phyloP scores from a whole-genome alignment of 2,888 invertebrate genomes.

The Microdon myrmicae region DNA sequence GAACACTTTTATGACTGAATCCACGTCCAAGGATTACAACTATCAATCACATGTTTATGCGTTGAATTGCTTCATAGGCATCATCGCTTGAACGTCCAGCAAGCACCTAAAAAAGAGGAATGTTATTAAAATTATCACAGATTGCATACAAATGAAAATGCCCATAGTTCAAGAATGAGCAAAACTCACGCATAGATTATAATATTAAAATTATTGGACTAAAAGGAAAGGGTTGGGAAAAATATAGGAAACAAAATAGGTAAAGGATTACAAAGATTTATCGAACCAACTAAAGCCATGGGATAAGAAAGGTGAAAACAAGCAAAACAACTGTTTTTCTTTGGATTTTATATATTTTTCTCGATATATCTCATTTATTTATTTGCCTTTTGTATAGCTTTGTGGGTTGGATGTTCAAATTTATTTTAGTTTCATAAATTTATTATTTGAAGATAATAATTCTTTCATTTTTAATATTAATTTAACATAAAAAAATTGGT shows the following conservation, averaged over 20 bases:
- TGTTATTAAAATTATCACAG: conserved; percentile 43
- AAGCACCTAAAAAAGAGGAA: conserved; percentile 53
- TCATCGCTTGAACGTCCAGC: conserved; percentile 51
- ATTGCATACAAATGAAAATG: conserved; percentile 2
- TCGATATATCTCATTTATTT: conserved; percentile 41
- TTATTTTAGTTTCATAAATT: conserved; percentile 10
- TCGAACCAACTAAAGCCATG: conserved; percentile 3
- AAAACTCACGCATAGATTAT: not conserved
- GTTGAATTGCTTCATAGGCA: too few species aligned
- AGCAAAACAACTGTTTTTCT: conserved; percentile 25
- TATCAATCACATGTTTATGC: conserved; percentile 19
- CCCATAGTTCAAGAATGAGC: not conserved
- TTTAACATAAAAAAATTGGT: conserved; percentile 5
- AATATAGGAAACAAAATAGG: not conserved
- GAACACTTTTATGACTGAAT: too few species aligned
- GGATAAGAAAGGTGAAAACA: too few species aligned
- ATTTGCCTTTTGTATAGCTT: conserved; percentile 24
- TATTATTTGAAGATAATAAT: too few species aligned
- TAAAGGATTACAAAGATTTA: not conserved
- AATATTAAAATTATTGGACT: conserved; percentile 18
- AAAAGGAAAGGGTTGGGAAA: conserved; percentile 1
- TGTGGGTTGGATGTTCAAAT: conserved; percentile 27
- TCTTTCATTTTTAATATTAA: too few species aligned
- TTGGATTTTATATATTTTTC: conserved; percentile 11
- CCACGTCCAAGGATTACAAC: conserved; percentile 32